Evolutionary conservation across 2,888 invertebrate species (phyloP), one percentile per base, ranked within the genome.

Genomic region (Spicauda simplicius): DNA sequence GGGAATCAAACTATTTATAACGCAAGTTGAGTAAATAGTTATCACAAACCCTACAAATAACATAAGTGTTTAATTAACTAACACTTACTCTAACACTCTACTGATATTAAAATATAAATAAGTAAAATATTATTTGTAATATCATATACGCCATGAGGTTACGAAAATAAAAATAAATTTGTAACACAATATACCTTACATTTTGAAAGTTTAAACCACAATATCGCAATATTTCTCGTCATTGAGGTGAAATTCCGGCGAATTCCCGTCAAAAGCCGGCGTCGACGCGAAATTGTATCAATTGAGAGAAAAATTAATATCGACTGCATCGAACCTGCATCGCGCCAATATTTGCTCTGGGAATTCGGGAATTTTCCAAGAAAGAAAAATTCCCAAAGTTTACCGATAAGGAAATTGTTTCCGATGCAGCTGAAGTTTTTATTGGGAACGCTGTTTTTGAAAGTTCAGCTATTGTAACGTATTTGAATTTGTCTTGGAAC

Each of bases 241-340:
- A 56, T 61, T 66, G 55, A 61, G 60, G 66, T 61, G 56, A 61
- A 66, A 66, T 66, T 66, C 66, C 33, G 59, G 59, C 48, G 50
- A 19, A 41, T 67, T 67, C 50, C 61, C 61, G 56, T 61, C 61
- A 70, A 66, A 66, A 71, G 68, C 68, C 65, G 37, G 70, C 45
- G 37, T 12, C 50, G 52, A 67, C 52, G 70, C 60, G 67, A 70
- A 69, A 71, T 64, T 58, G 70, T 69, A 68, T 72, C 69, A 69
- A 73, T 73, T 69, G 70, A 64, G 66, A 68, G 72, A 70, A 70
- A 68, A 73, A 73, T 73, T 73, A 71, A 73, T 73, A 71, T 59
- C 70, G 61, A 67, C 67, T 67, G 67, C 67, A 61, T 56, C 55
- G 61, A 67, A 67, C 61, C 61, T 61, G 67, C 67, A 61, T 41